phyloP scores from a whole-genome alignment of 2,113 vertebrate genomes.

The Lampris incognitus region DNA sequence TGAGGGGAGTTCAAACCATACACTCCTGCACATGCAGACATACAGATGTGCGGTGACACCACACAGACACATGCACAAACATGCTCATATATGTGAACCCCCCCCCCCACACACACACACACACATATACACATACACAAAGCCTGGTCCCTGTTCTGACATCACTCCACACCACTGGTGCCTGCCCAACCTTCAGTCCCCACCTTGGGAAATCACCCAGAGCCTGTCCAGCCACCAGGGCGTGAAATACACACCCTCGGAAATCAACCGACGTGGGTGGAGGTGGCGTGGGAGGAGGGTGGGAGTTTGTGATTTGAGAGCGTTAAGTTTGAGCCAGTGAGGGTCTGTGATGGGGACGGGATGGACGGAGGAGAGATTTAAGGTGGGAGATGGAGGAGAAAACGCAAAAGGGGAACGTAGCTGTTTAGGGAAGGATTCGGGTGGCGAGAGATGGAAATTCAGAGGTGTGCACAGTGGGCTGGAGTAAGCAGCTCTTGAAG shows the following conservation, averaged over 20 bases:
- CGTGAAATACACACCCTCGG: conserved; percentile 75
- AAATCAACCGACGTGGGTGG: conserved; percentile 60
- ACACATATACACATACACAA: conserved; percentile 35
- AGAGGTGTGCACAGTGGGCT: background rate
- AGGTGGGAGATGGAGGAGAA: conserved; percentile 52
- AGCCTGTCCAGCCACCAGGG: conserved; percentile 71
- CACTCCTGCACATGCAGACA: conserved; percentile 58
- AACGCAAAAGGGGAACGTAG: conserved; percentile 19
- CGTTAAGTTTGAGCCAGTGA: conserved; percentile 3
- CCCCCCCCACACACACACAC: conserved; percentile 23
- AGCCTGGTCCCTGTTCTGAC: conserved; percentile 59
- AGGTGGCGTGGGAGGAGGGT: conserved; percentile 44
- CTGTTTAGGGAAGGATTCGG: conserved; percentile 44
- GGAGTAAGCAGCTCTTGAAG: conserved; percentile 51
- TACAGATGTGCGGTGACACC: conserved; percentile 49
- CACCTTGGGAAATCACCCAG: conserved; percentile 79
- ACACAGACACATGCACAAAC: conserved; percentile 7
- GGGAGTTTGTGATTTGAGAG: conserved; percentile 35
- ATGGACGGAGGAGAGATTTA: conserved; percentile 27
- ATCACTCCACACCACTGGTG: conserved; percentile 74
- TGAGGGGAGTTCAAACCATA: conserved; percentile 59
- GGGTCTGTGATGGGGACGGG: conserved; percentile 53
- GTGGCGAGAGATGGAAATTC: conserved; percentile 66
- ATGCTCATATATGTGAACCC: background rate
- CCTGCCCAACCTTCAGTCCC: conserved; percentile 63